phyloP scores from a whole-genome alignment of 2,797 vertebrate genomes.

The Enteromius argenteus region DNA sequence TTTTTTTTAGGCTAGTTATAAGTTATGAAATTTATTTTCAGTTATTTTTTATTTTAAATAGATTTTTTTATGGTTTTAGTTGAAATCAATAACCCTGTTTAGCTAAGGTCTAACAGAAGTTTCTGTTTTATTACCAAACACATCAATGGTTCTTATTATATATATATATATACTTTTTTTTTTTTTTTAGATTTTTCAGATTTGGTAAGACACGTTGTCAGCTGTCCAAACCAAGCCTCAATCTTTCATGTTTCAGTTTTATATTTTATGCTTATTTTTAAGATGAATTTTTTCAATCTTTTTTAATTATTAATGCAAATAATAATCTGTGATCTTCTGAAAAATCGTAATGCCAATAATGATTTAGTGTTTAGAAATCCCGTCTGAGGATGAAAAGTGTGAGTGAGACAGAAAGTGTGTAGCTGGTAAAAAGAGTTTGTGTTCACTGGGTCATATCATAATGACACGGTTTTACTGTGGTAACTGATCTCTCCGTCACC shows the following conservation, averaged over 20 bases:
- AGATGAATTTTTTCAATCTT: too few species aligned
- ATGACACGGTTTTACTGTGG: conserved; percentile 27
- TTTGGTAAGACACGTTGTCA: neutral
- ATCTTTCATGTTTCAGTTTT: too few species aligned
- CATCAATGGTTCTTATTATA: neutral
- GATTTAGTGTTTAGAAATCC: neutral
- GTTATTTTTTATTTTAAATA: neutral
- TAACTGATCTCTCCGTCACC: conserved; percentile 53
- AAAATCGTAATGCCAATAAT: neutral
- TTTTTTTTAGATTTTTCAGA: too few species aligned
- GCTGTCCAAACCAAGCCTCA: too few species aligned
- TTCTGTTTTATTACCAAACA: neutral
- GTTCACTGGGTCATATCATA: conserved; percentile 20
- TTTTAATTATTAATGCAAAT: too few species aligned
- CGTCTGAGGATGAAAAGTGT: neutral
- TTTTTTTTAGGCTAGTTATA: too few species aligned
- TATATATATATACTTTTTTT: too few species aligned
- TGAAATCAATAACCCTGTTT: neutral
- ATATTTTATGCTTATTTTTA: too few species aligned
- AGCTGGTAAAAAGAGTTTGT: neutral
- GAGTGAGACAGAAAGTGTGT: neutral
- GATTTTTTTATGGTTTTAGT: neutral
- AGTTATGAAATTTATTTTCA: neutral
- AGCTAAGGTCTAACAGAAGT: neutral
- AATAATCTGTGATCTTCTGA: neutral